Evolutionary conservation across 2,113 vertebrate genomes (phyloP), one percentile per base, ranked within the genome.

Genomic region (Macroglossus sobrinus): DNA sequence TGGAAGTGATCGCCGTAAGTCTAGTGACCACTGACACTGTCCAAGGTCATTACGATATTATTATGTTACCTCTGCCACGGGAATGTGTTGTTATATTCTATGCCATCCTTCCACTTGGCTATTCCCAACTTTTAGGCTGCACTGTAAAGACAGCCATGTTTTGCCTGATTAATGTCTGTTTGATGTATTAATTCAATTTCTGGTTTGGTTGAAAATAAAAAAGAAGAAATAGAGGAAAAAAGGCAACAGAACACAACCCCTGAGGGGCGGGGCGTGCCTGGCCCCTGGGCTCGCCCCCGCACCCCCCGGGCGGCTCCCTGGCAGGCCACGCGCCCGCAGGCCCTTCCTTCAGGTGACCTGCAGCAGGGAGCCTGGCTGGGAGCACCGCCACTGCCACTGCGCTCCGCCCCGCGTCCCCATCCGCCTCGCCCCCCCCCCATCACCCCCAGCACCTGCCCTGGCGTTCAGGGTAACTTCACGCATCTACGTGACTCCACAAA

Each of bases 391-490:
- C 45, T 8, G 7, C 6, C 45, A 45, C 45, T 45, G 40, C 9
- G 11, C 33, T 7, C 8, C 0, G 1, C 16, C 3, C 61, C 10
- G 30, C 1, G 1, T 0, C 22, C 63, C 13, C 0, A 0, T 2
- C 66, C n/a, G 14, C n/a, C 26, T 7, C 79, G 40, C 33, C 5
- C n/a, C 40, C 47, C 3, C 18, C 35, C 21, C n/a, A n/a, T 10
- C 12, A n/a, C 12, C 30, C 30, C 1, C 0, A 13, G 35, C 43
- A 33, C 2, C 4, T 0, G 18, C 2, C 4, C 55, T 50, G 9
- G n/a, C 15, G 0, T 0, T 24, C 4, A 0, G 1, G 0, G 0
- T 3, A 9, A 19, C 33, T 71, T 55, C 18, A 8, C 0, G 8
- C 45, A 13, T 8, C 38, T 12, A 26, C 11, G 22, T 26, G 53